Percentiles rank a stretch among this genome's conserved stretches.
phyloP scores from a whole-genome alignment of 2,797 vertebrate genomes.

The Monodelphis domestica region DNA sequence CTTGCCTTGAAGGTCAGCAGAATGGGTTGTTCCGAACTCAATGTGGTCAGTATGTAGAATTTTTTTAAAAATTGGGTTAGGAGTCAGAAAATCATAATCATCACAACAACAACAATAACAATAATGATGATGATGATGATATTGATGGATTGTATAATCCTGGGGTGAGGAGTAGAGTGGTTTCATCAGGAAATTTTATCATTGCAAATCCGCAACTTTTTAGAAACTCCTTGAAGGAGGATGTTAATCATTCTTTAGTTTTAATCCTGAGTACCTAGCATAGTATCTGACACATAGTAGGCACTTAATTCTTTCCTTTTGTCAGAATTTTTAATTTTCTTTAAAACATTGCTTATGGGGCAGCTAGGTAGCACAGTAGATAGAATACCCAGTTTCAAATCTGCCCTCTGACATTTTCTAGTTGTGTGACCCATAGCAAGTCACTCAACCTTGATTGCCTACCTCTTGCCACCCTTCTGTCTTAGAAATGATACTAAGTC shows the following conservation, averaged over 20 bases:
- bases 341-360: background rate
- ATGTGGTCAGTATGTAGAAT: background rate
- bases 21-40: background rate
- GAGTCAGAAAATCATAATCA: background rate
- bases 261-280: background rate
- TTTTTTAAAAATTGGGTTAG: background rate
- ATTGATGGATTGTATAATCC: background rate
- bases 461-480: no score
- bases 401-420: no score
- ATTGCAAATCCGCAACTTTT: background rate
- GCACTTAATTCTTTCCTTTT: background rate
- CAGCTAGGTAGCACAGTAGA: no score
- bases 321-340: background rate
- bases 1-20: background rate
- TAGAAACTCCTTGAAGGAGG: background rate
- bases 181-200: background rate
- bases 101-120: background rate
- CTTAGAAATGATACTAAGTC: no score
- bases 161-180: background rate
- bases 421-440: no score
- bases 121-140: background rate
- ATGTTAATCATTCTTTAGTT: background rate
- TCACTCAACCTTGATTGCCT: no score
- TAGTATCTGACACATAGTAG: background rate
- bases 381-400: no score